Base-by-base conservation (phyloP, 2,888 invertebrate genomes). In the Orthosia gothica region DNA sequence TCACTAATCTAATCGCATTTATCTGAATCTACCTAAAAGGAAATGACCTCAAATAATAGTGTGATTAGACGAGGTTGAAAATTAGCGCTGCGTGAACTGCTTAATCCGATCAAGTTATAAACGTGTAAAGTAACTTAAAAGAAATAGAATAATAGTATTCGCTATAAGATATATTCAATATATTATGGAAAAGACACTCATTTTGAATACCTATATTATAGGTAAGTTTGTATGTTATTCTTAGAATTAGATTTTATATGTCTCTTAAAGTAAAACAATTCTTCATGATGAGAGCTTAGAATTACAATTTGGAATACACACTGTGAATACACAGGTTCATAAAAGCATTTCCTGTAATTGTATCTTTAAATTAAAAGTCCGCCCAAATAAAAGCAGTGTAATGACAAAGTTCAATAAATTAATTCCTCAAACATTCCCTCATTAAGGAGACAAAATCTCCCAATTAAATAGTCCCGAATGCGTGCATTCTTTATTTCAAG, bases 381-480 rank as follows among this genome's bases (percentile, higher is more conserved):
- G 1, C 3, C 13, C n/a, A 26, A 50, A n/a, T 32, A 23, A 26
- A 45, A 76, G n/a, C 26, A 52, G n/a, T 2, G 4, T 32, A 9
- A 40, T 9, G 13, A 23, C 52, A 61, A 57, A 67, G 52, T 26
- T 32, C 68, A 52, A 76, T 84, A 76, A 80, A 81, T 52, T 49
- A 74, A 69, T 66, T 74, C 63, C 47, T 62, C 57, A 73, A 76
- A 76, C 45, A 76, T 66, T 65, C 13, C 62, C 73, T 87, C 58
- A 87, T 79, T 82, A 78, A 55, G 40, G 59, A 81, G 32, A 77
- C 77, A 81, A 83, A 82, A 83, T 64, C 47, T 65, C 55, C 88
- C 87, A 90, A 89, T 89, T 89, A 88, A 88, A 81, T 74, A 76
- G 65, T 71, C 47, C 63, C 74, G 62, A 80, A 82, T 76, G 64